Conservation (phyloP, 2,113 vertebrate species). For the Pardalotus punctatus region DNA sequence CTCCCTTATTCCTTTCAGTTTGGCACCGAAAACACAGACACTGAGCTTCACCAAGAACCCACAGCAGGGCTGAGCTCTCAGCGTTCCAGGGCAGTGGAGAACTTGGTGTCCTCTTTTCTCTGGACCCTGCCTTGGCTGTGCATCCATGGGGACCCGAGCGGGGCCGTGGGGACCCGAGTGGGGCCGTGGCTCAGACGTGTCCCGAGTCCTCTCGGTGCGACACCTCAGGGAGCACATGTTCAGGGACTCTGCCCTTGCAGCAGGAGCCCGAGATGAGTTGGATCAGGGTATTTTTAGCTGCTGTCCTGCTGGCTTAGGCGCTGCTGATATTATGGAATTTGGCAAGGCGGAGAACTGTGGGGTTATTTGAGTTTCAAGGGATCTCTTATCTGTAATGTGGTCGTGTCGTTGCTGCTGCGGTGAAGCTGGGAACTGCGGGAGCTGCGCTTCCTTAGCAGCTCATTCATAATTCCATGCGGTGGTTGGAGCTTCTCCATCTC, state of each 20-base stretch:
- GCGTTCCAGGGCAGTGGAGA: neutral
- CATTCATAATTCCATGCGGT: neutral
- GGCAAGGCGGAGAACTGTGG: neutral
- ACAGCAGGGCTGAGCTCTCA: neutral
- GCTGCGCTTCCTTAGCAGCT: neutral
- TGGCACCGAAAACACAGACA: fast-evolving
- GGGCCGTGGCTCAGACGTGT: fast-evolving
- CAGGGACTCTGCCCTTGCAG: neutral
- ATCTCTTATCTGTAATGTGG: neutral
- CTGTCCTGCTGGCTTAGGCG: neutral
- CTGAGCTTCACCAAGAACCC: neutral
- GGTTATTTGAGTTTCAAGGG: neutral
- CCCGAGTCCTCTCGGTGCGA: neutral
- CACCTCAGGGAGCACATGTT: neutral
- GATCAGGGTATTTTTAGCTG: constrained; percentile 22
- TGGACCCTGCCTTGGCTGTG: neutral
- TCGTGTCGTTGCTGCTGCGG: neutral
- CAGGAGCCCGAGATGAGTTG: neutral
- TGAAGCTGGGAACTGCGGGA: neutral
- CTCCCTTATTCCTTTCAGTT: too few relatives aligned
- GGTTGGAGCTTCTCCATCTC: neutral
- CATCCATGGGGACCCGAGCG: neutral
- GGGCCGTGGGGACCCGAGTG: too few relatives aligned
- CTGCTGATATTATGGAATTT: neutral
- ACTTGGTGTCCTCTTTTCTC: neutral